Base-by-base conservation (phyloP, 1,140 invertebrate species). In the Mamestra configurata region DNA sequence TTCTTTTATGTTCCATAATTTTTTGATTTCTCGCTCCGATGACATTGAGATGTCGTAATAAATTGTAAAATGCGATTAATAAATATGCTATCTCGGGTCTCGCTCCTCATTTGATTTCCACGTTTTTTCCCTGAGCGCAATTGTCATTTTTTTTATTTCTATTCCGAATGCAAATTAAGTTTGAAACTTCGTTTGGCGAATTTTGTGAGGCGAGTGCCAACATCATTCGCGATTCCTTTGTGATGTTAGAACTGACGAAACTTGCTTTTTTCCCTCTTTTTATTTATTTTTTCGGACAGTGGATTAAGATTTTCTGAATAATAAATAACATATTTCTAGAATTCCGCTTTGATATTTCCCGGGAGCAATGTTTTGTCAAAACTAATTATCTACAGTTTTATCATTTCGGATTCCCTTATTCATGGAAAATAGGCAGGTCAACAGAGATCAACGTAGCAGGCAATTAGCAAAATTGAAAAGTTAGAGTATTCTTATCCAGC, bases 101-200 rank as follows among this genome's bases (percentile, higher is more conserved):
- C 15, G 18, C 55, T 49, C 51, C 66, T 73, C 55, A 68, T 78
- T 77, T 43, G 79, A 81, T 85, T 83, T 66, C 77, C 64, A 64
- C 83, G 31, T 79, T 79, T 80, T 73, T 68, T 72, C 55, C 66
- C 79, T 73, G 64, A 78, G 73, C 80, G 77, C 86, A 83, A 88
- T 88, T 83, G 86, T 77, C 84, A 80, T 88, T 88, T 89, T 46
- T 40, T 89, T 88, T 84, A 84, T 86, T 84, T 87, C 82, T 85
- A 82, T 84, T 88, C 84, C 82, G 79, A 84, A 89, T 89, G 87
- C 80, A 90, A 90, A 89, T 90, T 84, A 85, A 90, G 87, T 90
- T 89, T 80, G 80, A 73, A 89, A 90, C 87, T 89, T 87, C 82
- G 85, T 89, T 90, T 83, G 80, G 81, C 27, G 86, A 84, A 83